phyloP scores from a whole-genome alignment of 2,797 vertebrate species.

The Macropodus opercularis region DNA sequence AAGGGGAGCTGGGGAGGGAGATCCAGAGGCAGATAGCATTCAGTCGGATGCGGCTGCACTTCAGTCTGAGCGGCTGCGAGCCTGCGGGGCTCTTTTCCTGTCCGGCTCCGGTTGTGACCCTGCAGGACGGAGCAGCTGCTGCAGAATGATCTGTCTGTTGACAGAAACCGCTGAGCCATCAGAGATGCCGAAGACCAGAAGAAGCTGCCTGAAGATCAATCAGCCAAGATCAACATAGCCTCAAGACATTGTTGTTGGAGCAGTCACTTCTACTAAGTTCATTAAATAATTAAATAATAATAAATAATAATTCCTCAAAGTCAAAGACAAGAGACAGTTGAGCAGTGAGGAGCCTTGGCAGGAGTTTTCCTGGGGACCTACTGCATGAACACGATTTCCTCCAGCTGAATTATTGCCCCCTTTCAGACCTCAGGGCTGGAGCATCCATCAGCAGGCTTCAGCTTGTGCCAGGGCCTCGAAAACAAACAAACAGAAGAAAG shows the following conservation, averaged over 20 bases:
- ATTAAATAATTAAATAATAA: no score
- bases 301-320: no score
- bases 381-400: constrained; percentile 55
- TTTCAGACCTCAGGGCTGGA: constrained; percentile 62
- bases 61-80: constrained; percentile 28
- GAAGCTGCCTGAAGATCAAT: constrained; percentile 61
- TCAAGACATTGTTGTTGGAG: no score
- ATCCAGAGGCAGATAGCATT: constrained; percentile 12
- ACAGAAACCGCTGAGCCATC: constrained; percentile 58
- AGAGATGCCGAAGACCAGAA: constrained; percentile 36
- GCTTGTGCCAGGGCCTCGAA: constrained; percentile 87
- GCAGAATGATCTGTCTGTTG: constrained; percentile 63
- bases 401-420: constrained; percentile 60
- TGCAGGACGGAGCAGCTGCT: constrained; percentile 44
- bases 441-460: constrained; percentile 83
- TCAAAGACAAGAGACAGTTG: constrained; percentile 4
- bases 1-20: constrained; percentile 1
- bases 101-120: constrained; percentile 63
- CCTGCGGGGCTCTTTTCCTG: constrained; percentile 57
- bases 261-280: no score
- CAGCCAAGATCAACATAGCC: constrained; percentile 22
- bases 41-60: constrained; percentile 26
- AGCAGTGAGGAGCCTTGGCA: constrained; percentile 29
- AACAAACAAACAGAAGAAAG: constrained; percentile 82
- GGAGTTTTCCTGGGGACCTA: constrained; percentile 53